Base-by-base conservation (phyloP, 1,140 invertebrate species). In the Leptinotarsa texana region DNA sequence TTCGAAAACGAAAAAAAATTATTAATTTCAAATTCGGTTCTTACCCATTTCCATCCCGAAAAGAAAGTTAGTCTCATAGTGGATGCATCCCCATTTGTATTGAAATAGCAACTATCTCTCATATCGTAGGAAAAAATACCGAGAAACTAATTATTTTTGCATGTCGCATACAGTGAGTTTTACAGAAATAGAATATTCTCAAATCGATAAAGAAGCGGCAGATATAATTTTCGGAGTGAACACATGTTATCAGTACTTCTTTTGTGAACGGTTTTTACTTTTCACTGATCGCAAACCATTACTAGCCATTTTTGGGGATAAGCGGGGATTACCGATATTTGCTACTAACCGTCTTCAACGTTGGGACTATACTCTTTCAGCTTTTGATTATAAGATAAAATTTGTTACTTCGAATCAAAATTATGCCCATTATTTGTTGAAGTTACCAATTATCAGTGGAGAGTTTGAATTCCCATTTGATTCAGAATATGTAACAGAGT, bases 201-300 rank as follows among this genome's bases (percentile, higher is more conserved):
- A 33, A 33, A 33, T 33, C 33, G 8, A 33, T 8, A 33, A 33
- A 33, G 33, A 33, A 33, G 33, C 33, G 6, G 33, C 1, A 8
- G 8, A 8, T 2, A 33, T 33, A 33, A 33, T 33, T 33, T 2
- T 90, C 82, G 33, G 84, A 5, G 83, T 90, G 4, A 84, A 85
- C 72, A 87, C 87, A 78, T 90, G 90, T 80, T 83, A 88, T 47
- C 77, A 87, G 47, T 91, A 87, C 78, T 68, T 91, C 8, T 68
- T 27, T 78, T 88, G 89, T 42, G 75, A 83, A 21, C 61, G 81
- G n/a, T 90, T 90, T 82, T 80, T 79, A 6, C 74, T 89, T 17
- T 74, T 81, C 57, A 88, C 87, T 0, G 88, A 89, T 65, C 77
- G 11, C 83, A 89, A 33, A 33, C 27, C 27, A 33, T 33, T 33